Percentiles rank a stretch among this genome's conserved stretches.
Conservation (phyloP, 1,140 invertebrate genomes). For the Drosophila kanapiae region DNA sequence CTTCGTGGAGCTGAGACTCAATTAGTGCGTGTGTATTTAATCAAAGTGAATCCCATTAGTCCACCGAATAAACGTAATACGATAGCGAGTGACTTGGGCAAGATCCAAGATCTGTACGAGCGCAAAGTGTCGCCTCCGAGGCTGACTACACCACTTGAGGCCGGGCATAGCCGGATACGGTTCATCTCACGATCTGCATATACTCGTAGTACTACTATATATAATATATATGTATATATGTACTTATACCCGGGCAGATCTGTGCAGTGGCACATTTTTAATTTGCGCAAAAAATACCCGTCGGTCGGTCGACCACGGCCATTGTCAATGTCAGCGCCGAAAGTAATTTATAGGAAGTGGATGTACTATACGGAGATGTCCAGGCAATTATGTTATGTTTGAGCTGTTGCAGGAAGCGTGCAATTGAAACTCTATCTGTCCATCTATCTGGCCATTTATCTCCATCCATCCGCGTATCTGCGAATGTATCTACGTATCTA, state of each 20-base stretch:
- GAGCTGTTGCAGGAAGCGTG: slow-evolving; percentile 47
- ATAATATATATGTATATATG: not conserved
- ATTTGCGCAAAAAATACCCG: slow-evolving; percentile 59
- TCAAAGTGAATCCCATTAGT: slow-evolving; percentile 28
- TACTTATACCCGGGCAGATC: slow-evolving; percentile 24
- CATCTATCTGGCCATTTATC: slow-evolving; percentile 9
- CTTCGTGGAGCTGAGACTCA: not conserved
- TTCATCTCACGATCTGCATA: slow-evolving; percentile 70
- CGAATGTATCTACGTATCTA: slow-evolving; percentile 17
- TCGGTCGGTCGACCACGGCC: slow-evolving; percentile 9
- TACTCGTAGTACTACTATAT: slow-evolving; percentile 15
- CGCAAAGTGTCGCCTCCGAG: slow-evolving; percentile 22
- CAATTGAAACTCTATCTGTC: slow-evolving; percentile 43
- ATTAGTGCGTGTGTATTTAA: slow-evolving; percentile 37
- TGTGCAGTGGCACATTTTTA: slow-evolving; percentile 76
- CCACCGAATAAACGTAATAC: slow-evolving; percentile 8
- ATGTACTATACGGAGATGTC: slow-evolving; percentile 27
- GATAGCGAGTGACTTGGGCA: slow-evolving; percentile 23
- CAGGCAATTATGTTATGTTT: slow-evolving; percentile 40
- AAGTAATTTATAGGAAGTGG: slow-evolving; percentile 62
- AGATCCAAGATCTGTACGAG: slow-evolving; percentile 31
- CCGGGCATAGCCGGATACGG: slow-evolving; percentile 68
- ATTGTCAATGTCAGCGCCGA: slow-evolving; percentile 60
- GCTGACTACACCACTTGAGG: slow-evolving; percentile 33
- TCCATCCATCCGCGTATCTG: slow-evolving; percentile 18